These are phyloP conservation scores for Pseudachorutes palmiensis DNA, from an alignment of 1,140 invertebrate genomes.

Conservation along the genomic window DNA sequence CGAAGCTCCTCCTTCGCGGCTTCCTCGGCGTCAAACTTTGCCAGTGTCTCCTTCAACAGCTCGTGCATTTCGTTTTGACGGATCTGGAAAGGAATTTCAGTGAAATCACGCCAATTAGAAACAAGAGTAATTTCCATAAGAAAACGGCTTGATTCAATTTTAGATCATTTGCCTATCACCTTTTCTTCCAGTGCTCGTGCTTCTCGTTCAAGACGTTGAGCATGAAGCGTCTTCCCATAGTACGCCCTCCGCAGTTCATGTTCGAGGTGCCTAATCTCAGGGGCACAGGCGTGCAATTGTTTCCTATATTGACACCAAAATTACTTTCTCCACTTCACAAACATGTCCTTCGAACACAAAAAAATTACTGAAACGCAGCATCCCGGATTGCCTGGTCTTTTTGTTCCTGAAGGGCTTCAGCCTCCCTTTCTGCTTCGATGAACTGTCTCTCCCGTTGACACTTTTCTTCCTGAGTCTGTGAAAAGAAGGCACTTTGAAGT, in stretches of 20 bases:
- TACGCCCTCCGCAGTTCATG: slow-evolving; percentile 31
- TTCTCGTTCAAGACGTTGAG: slow-evolving; percentile 35
- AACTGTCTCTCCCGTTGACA: slow-evolving; percentile 21
- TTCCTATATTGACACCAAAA: slow-evolving; percentile 24
- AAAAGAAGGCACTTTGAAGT: slow-evolving; percentile 1
- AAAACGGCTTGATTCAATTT: not conserved
- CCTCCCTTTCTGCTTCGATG: slow-evolving; percentile 29
- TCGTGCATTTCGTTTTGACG: slow-evolving; percentile 27
- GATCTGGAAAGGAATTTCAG: slow-evolving; percentile 15
- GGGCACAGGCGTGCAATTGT: slow-evolving; percentile 29
- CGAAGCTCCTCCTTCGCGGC: slow-evolving; percentile 14
- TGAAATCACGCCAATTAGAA: not conserved
- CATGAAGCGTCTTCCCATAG: slow-evolving; percentile 36
- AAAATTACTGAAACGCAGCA: slow-evolving; percentile 25
- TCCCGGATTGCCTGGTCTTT: slow-evolving; percentile 34
- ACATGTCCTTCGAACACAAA: not conserved
- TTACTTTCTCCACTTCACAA: not conserved
- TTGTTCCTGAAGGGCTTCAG: slow-evolving; percentile 20
- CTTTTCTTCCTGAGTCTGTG: slow-evolving; percentile 29
- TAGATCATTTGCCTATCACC: slow-evolving; percentile 14
- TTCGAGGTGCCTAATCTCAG: slow-evolving; percentile 35
- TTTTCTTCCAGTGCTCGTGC: slow-evolving; percentile 33
- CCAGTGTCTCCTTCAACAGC: slow-evolving; percentile 28
- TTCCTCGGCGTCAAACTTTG: slow-evolving; percentile 25
- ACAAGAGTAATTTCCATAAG: not conserved